phyloP scores from a whole-genome alignment of 2,797 vertebrate species.

The Gambelia wislizenii region DNA sequence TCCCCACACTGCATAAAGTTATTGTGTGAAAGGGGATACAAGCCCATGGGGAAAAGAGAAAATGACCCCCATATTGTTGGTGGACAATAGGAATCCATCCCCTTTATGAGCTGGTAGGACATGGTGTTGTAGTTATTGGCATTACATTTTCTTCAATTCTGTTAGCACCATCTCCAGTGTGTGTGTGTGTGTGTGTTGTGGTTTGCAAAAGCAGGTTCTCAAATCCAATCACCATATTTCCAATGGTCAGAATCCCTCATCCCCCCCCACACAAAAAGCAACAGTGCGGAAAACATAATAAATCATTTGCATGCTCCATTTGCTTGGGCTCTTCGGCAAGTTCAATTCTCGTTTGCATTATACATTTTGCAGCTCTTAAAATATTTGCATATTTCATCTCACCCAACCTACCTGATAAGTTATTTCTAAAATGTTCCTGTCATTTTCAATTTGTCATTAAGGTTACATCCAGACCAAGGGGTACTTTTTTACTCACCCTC shows the following conservation, averaged over 20 bases:
- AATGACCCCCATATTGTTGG: not conserved
- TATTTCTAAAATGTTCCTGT: conserved; percentile 28
- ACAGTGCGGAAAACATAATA: conserved; percentile 2
- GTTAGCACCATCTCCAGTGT: not conserved
- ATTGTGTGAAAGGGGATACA: not conserved
- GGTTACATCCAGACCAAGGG: conserved; percentile 4
- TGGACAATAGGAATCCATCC: not conserved
- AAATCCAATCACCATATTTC: not conserved
- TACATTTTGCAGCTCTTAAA: conserved; percentile 1
- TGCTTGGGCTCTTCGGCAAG: not conserved
- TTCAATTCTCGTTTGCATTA: conserved; percentile 7
- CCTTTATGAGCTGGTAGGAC: not conserved
- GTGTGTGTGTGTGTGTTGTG: not conserved
- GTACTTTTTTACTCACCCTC: not conserved
- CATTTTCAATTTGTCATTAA: conserved; percentile 14
- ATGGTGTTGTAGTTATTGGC: not conserved
- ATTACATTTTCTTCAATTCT: too few species aligned
- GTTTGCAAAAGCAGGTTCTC: rapidly evolving
- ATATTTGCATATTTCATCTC: conserved; percentile 12
- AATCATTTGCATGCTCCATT: not conserved
- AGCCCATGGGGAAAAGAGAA: not conserved
- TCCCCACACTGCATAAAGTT: not conserved
- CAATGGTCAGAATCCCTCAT: not conserved
- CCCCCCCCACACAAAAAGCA: not conserved
- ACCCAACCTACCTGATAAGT: conserved; percentile 12